Evolutionary conservation across 2,113 vertebrate species (phyloP).

Genomic region (Mixornis gularis): DNA sequence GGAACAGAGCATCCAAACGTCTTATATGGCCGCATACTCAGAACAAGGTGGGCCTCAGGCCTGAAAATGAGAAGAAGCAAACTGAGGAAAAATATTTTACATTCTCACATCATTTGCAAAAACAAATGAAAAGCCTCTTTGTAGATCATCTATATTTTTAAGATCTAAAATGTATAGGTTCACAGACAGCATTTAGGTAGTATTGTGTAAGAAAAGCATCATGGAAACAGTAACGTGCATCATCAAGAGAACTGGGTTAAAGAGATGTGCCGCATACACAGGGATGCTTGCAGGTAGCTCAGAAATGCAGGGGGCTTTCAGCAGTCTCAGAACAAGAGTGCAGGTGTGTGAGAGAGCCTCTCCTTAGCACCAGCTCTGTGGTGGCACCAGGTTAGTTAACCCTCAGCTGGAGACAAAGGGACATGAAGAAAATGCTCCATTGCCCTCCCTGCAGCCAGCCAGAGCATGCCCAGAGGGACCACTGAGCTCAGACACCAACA

Average conservation of each 20-base stretch:
- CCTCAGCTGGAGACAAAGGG: neutral
- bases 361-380: neutral
- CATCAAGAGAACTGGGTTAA: neutral
- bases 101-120: neutral
- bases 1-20: neutral
- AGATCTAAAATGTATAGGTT: neutral
- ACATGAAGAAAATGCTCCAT: neutral
- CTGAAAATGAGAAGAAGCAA: neutral
- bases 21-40: neutral
- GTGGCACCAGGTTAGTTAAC: neutral
- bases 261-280: fast-evolving
- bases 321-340: neutral
- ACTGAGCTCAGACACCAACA: neutral
- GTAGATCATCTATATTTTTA: neutral
- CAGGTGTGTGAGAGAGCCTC: neutral
- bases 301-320: neutral
- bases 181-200: neutral
- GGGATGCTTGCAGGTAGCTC: neutral
- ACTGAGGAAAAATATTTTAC: neutral
- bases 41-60: neutral
- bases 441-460: neutral
- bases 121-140: neutral
- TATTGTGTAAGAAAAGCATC: neutral
- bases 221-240: neutral
- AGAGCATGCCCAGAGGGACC: neutral